phyloP scores from a whole-genome alignment of 2,113 vertebrate species.

The Paramormyrops kingsleyae region DNA sequence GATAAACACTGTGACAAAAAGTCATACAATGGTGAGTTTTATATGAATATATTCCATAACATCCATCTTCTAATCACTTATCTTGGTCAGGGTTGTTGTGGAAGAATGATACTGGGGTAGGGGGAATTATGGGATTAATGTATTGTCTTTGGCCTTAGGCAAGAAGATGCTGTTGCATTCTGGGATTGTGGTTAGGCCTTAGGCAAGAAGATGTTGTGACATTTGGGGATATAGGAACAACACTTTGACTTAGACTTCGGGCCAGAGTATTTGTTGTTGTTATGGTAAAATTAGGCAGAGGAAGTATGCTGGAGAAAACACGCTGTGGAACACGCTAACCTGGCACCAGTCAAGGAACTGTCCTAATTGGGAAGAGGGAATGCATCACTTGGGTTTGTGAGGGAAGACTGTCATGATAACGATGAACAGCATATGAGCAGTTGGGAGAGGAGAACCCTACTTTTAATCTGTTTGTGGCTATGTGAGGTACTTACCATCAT shows the following conservation, averaged over 20 bases:
- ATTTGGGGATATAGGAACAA: no score
- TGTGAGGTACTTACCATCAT: no score
- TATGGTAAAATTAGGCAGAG: background rate
- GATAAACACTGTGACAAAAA: background rate
- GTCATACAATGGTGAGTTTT: background rate
- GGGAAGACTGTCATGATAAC: no score
- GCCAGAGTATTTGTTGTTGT: background rate
- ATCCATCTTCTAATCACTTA: background rate
- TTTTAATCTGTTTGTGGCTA: no score
- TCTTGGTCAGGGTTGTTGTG: background rate
- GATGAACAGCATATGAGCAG: no score
- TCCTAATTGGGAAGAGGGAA: no score
- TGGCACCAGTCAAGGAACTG: no score
- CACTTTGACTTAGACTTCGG: no score
- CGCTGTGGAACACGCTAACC: background rate
- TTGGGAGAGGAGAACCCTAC: no score
- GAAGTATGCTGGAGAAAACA: background rate
- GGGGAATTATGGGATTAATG: background rate
- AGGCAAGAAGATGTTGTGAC: background rate
- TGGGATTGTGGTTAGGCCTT: background rate
- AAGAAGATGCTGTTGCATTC: background rate
- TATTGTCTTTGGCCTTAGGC: background rate
- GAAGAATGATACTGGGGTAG: background rate
- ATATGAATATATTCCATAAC: background rate
- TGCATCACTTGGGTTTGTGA: no score